Base-by-base conservation (phyloP, 2,888 invertebrate species). In the Lasioglossum marginatum region DNA sequence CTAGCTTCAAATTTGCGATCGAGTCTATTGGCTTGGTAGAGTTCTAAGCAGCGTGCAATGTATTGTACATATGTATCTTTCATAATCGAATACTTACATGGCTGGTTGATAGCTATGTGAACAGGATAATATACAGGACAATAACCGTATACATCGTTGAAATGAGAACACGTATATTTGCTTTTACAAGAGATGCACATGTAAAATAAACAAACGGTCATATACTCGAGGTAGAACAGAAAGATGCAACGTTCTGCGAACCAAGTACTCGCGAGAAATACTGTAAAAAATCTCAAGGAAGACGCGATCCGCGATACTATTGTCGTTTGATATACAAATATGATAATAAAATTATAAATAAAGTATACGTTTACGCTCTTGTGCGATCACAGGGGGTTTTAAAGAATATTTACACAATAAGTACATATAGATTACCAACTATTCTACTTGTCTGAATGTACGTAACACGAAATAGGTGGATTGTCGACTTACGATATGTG, bases 81-180 rank as follows among this genome's bases (percentile, higher is more conserved):
- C 31, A 40, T n/a, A 60, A 70, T 77, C 48, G 23, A 43, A 77
- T 85, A 86, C 78, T 78, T 84, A 86, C 77, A 57, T 27, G 60
- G 60, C 31, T 71, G 16, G 76, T 81, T 40, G 23, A 75, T 43
- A 78, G 68, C 70, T 77, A 79, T 63, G 31, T 63, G 27, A 78
- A 72, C n/a, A 77, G 85, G 85, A 79, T 73, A 74, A 81, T 68
- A 81, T 48, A n/a, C 60, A 45, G 81, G 86, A 71, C 37, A 87
- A 82, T 82, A 87, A 87, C 86, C 19, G 16, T 86, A 86, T 86
- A 63, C 86, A 40, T 82, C n/a, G 70, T 86, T 83, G 63, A 86
- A 86, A 87, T 87, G 63, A 81, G 83, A 81, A 81, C 73, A 84
- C 66, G 34, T 88, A 84, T 88, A 88, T 88, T 88, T 84, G 60